phyloP scores from a whole-genome alignment of 2,113 vertebrate species.

The Salvelinus fontinalis region DNA sequence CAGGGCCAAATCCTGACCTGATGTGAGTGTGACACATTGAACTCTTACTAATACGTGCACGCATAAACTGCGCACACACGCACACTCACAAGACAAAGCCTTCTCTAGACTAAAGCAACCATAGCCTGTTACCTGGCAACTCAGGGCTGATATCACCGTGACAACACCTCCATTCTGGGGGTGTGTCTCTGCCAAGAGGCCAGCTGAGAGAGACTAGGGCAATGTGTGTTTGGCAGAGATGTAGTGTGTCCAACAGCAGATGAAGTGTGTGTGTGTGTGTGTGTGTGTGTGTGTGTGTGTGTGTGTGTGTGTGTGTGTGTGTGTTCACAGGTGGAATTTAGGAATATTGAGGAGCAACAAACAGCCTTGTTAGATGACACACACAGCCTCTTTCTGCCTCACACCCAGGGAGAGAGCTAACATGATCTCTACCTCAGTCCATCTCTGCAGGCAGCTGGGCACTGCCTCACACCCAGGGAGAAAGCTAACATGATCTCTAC shows the following conservation, averaged over 20 bases:
- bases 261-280: slow-evolving; percentile 1
- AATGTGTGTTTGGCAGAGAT: slow-evolving; percentile 34
- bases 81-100: not conserved
- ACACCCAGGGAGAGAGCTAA: too few species aligned
- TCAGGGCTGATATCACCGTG: slow-evolving; percentile 33
- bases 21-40: too few species aligned
- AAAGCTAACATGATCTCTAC: too few species aligned
- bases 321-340: slow-evolving; percentile 57
- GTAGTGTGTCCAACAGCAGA: slow-evolving; percentile 13
- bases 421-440: too few species aligned
- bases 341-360: not conserved
- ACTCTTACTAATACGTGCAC: too few species aligned
- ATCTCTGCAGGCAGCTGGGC: too few species aligned
- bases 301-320: too few species aligned
- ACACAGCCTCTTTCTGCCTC: not conserved
- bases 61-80: too few species aligned
- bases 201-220: slow-evolving; percentile 54
- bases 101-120: slow-evolving; percentile 43
- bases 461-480: too few species aligned
- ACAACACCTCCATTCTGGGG: slow-evolving; percentile 59
- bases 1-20: too few species aligned
- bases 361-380: slow-evolving; percentile 34
- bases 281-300: too few species aligned
- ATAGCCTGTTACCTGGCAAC: slow-evolving; percentile 65
- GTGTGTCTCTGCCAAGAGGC: slow-evolving; percentile 60